Conservation (phyloP, 2,113 vertebrate species). For the Takifugu flavidus region DNA sequence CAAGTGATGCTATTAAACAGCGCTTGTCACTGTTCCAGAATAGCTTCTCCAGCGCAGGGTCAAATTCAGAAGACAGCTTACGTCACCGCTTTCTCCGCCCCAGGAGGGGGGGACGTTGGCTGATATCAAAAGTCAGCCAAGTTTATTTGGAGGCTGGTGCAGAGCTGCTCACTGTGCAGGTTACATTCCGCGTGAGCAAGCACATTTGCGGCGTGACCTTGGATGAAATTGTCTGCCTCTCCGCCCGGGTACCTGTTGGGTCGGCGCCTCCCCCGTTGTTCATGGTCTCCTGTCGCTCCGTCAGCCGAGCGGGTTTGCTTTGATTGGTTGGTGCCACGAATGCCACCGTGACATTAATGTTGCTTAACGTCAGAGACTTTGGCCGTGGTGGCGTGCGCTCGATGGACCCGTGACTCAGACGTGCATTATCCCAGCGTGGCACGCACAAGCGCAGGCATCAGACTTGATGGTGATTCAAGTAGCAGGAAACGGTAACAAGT, state of each 20-base stretch:
- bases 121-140: constrained; percentile 15
- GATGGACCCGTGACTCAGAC: constrained; percentile 21
- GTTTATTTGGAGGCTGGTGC: constrained; percentile 21
- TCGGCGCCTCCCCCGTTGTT: not conserved
- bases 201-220: constrained; percentile 10
- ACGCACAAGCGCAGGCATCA: no score
- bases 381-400: constrained; percentile 15
- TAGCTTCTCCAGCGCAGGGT: constrained; percentile 10
- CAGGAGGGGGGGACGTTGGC: not conserved
- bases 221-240: constrained; percentile 2
- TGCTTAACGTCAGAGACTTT: constrained; percentile 13
- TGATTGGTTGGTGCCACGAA: no score
- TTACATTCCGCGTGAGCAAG: not conserved
- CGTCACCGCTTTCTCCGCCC: constrained; percentile 24
- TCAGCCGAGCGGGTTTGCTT: constrained; percentile 4
- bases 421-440: not conserved
- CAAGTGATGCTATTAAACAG: not conserved
- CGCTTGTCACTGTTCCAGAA: constrained; percentile 3
- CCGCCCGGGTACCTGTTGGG: constrained; percentile 21
- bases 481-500: not conserved
- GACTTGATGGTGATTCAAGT: no score
- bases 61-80: constrained; percentile 30
- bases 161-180: constrained; percentile 10
- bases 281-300: not conserved
- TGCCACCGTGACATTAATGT: constrained; percentile 9